A percentile compares a stretch with the other conserved stretches of the same genome.
Conservation (phyloP, 2,888 invertebrate genomes). For the Caenorhabditis sp. region DNA sequence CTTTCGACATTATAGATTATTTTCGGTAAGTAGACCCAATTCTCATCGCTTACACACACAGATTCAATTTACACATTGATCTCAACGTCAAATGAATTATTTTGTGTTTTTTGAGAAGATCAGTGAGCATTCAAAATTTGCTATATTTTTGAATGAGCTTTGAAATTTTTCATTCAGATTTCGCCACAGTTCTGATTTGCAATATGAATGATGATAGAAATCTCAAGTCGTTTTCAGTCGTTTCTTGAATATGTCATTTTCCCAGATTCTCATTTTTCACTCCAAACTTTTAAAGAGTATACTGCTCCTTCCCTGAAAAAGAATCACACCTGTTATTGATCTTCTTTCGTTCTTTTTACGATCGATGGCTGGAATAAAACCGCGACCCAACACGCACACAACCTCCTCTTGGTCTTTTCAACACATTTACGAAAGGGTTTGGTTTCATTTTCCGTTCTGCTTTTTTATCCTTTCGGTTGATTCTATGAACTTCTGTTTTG, state of each 20-base stretch:
- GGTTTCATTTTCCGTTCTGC: constrained; percentile 9
- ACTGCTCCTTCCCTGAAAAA: not conserved
- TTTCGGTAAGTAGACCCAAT: not conserved
- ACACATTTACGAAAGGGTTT: not conserved
- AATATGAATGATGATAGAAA: no score
- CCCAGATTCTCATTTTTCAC: no score
- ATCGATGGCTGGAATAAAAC: constrained; percentile 34
- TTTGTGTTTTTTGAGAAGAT: not conserved
- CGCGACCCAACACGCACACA: not conserved
- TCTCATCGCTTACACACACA: not conserved
- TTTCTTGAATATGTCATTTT: no score
- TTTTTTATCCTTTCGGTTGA: not conserved
- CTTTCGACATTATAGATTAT: not conserved
- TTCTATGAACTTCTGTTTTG: not conserved
- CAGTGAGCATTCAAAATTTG: constrained; percentile 32
- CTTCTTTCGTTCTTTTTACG: constrained; percentile 20
- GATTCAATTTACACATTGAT: constrained; percentile 14
- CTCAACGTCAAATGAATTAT: constrained; percentile 13
- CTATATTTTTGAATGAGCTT: no score
- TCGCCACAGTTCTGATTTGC: no score
- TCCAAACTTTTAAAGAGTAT: not conserved
- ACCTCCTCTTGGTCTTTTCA: not conserved
- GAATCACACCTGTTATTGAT: constrained; percentile 48
- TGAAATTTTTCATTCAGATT: no score
- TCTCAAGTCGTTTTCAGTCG: no score